Conservation (phyloP, 1,140 invertebrate species). For the Panagrolaimus sp. region DNA sequence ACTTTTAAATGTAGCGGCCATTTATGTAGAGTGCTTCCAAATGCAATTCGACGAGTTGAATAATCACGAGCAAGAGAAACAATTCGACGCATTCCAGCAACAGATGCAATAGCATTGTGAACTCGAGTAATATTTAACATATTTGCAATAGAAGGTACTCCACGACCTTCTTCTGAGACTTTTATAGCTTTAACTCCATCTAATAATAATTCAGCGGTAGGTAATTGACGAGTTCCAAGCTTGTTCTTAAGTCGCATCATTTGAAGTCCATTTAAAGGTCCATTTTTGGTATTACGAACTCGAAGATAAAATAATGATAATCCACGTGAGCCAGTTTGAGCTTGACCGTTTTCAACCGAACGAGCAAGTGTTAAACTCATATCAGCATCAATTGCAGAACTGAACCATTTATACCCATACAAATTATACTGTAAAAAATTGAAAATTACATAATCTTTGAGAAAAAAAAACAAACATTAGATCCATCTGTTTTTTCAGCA, state of each 20-base stretch:
- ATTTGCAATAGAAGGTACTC: constrained; percentile 64
- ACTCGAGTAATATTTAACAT: constrained; percentile 67
- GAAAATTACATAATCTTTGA: constrained; percentile 13
- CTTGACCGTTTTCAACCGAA: constrained; percentile 60
- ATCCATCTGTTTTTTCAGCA: constrained; percentile 59
- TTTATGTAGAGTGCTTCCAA: constrained; percentile 63
- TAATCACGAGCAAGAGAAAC: constrained; percentile 65
- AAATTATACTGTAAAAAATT: constrained; percentile 61
- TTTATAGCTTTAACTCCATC: constrained; percentile 64
- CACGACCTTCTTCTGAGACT: constrained; percentile 64
- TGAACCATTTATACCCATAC: constrained; percentile 67
- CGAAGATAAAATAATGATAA: constrained; percentile 66
- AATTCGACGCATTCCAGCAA: constrained; percentile 64
- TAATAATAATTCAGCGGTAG: constrained; percentile 66
- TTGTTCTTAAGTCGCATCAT: constrained; percentile 66
- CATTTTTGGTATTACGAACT: constrained; percentile 59
- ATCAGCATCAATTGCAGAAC: constrained; percentile 67
- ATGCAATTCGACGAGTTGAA: constrained; percentile 62
- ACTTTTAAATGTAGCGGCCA: constrained; percentile 65
- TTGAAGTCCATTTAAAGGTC: constrained; percentile 64
- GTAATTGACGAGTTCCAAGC: constrained; percentile 66
- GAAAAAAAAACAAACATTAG: not conserved
- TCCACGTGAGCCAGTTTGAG: constrained; percentile 62
- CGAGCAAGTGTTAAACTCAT: constrained; percentile 66
- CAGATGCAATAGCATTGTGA: constrained; percentile 64